These are phyloP conservation scores for Elmis aenea DNA, from an alignment of 2,888 invertebrate genomes.

Conservation along the genomic window DNA sequence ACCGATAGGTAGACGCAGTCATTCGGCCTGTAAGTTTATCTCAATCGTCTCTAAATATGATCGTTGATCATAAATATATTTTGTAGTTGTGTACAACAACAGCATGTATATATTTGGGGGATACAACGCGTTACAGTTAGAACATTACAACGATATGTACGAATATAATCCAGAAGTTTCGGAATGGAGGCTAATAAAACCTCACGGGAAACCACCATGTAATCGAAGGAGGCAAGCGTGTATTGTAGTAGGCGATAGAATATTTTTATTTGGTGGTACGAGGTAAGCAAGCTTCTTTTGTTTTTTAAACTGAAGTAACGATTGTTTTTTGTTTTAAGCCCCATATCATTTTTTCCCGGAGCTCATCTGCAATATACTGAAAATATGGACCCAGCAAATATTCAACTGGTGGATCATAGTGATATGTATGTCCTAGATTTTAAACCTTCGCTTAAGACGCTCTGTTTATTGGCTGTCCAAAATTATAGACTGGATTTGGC, in stretches of 20 bases:
- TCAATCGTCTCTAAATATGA: not conserved
- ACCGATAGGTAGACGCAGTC: conserved; percentile 81
- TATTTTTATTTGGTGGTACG: conserved; percentile 88
- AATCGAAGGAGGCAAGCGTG: conserved; percentile 75
- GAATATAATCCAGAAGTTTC: conserved; percentile 62
- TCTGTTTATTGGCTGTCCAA: conserved; percentile 63
- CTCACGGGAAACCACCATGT: conserved; percentile 58
- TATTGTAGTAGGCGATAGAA: conserved; percentile 63
- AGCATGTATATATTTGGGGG: conserved; percentile 88
- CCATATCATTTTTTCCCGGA: conserved; percentile 9
- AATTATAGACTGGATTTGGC: conserved; percentile 60
- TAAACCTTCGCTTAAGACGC: conserved; percentile 66
- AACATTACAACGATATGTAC: conserved; percentile 81
- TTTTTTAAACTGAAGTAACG: not conserved
- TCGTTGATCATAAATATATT: conserved; percentile 9
- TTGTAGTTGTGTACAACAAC: conserved; percentile 71
- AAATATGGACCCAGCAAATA: conserved; percentile 31
- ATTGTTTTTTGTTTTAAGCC: not conserved
- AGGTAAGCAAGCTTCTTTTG: conserved; percentile 63
- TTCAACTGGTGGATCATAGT: conserved; percentile 66
- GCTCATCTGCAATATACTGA: conserved; percentile 30
- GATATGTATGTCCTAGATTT: conserved; percentile 81
- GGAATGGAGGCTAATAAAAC: conserved; percentile 57
- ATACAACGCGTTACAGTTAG: conserved; percentile 69
- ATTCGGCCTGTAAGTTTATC: conserved; percentile 75